Conservation (phyloP, 2,797 vertebrate species). For the Remorina albescens region DNA sequence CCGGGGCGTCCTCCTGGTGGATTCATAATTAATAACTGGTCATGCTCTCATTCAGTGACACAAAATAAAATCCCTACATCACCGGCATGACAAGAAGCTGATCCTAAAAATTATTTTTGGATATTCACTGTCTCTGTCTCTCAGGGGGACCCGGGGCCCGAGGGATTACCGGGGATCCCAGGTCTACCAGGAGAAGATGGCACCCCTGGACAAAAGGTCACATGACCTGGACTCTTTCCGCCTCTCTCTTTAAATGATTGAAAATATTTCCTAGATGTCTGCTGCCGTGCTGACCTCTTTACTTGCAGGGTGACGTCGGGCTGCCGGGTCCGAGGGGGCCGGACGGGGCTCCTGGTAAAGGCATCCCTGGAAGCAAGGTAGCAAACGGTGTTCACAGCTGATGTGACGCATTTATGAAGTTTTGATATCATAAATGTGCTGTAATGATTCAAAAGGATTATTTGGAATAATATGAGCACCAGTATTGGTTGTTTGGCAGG, state of each 20-base stretch:
- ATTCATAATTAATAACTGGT: not conserved
- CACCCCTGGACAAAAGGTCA: slow-evolving; percentile 84
- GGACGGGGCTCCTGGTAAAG: slow-evolving; percentile 86
- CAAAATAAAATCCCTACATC: not conserved
- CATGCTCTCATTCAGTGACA: no score
- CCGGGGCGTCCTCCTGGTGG: no score
- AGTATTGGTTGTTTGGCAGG: slow-evolving; percentile 72
- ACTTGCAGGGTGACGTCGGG: slow-evolving; percentile 86
- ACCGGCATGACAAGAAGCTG: not conserved
- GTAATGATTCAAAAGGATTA: not conserved
- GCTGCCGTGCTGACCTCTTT: slow-evolving; percentile 19
- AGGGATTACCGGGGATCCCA: slow-evolving; percentile 81
- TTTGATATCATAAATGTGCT: no score
- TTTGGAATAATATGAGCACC: not conserved
- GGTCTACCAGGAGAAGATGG: slow-evolving; percentile 86
- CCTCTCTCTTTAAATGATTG: not conserved
- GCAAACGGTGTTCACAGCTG: not conserved
- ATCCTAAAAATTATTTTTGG: not conserved
- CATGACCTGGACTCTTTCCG: not conserved
- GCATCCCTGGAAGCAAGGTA: slow-evolving; percentile 87
- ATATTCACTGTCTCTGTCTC: not conserved
- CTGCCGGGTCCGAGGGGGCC: slow-evolving; percentile 83
- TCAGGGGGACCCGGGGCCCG: slow-evolving; percentile 85
- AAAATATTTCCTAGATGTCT: not conserved
- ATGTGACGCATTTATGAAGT: no score